A percentile compares a stretch with the other conserved stretches of the same genome.
Conservation (phyloP, 2,797 vertebrate genomes). For the Garrulus glandarius region DNA sequence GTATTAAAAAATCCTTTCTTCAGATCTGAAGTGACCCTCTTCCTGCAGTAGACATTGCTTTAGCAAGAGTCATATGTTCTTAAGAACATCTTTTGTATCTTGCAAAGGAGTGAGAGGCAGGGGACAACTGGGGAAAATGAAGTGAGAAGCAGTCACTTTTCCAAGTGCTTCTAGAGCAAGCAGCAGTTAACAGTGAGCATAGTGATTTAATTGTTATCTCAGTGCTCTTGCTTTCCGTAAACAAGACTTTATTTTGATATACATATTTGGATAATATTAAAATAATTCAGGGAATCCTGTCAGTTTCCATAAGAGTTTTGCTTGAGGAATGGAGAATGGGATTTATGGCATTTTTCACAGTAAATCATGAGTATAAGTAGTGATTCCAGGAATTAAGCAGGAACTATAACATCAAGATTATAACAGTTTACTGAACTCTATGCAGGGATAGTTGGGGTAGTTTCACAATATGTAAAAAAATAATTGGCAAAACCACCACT, state of each 20-base stretch:
- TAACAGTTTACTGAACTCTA: slow-evolving; percentile 14
- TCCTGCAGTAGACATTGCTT: not conserved
- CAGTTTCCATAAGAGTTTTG: not conserved
- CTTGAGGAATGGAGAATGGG: not conserved
- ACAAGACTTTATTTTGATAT: not conserved
- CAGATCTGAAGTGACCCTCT: not conserved
- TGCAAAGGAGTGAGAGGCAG: not conserved
- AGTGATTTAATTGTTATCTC: not conserved
- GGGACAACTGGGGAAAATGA: not conserved
- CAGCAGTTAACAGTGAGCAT: not conserved
- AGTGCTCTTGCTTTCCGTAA: not conserved
- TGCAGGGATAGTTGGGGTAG: not conserved
- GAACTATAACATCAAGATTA: not conserved
- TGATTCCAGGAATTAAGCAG: slow-evolving; percentile 22
- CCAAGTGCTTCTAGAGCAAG: not conserved
- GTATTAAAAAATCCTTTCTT: not conserved
- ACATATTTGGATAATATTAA: not conserved
- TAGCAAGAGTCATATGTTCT: not conserved
- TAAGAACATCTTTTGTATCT: not conserved
- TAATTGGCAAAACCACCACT: not conserved
- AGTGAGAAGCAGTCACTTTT: not conserved
- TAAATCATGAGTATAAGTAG: not conserved
- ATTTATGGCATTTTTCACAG: not conserved
- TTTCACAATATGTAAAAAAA: slow-evolving; percentile 53
- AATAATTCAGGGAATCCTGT: not conserved